Conservation (phyloP, 2,797 vertebrate genomes). For the Sebastiscus tertius region DNA sequence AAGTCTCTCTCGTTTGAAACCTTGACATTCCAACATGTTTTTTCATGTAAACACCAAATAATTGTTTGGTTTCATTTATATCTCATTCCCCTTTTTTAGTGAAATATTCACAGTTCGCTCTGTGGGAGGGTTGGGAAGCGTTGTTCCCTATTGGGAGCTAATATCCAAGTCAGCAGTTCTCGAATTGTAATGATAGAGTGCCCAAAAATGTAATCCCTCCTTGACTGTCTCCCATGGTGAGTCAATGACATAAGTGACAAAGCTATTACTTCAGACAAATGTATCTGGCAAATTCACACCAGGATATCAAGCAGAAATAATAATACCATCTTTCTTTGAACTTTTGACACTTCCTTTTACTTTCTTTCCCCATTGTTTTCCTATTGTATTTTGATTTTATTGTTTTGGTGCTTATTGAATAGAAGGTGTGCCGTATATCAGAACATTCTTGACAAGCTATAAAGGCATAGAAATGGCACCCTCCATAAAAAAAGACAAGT, state of each 20-base stretch:
- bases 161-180: slow-evolving; percentile 82
- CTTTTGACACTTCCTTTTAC: slow-evolving; percentile 37
- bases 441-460: neutral
- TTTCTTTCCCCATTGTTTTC: slow-evolving; percentile 42
- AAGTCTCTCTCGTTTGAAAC: slow-evolving; percentile 41
- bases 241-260: slow-evolving; percentile 80
- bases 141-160: slow-evolving; percentile 75
- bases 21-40: slow-evolving; percentile 44
- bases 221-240: slow-evolving; percentile 80
- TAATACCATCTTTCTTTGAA: slow-evolving; percentile 65
- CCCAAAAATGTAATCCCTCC: slow-evolving; percentile 81
- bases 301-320: slow-evolving; percentile 73
- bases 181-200: slow-evolving; percentile 80
- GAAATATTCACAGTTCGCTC: slow-evolving; percentile 66
- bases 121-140: slow-evolving; percentile 55
- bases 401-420: slow-evolving; percentile 1
- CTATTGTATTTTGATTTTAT: slow-evolving; percentile 20
- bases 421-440: neutral
- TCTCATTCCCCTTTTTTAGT: slow-evolving; percentile 44
- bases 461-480: neutral
- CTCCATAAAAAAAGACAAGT: neutral
- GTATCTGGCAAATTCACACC: slow-evolving; percentile 76
- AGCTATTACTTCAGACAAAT: slow-evolving; percentile 83
- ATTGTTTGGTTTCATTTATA: slow-evolving; percentile 71
- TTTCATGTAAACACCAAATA: slow-evolving; percentile 62